Conservation (phyloP, 2,797 vertebrate genomes). For the Bovichtus variegatus region DNA sequence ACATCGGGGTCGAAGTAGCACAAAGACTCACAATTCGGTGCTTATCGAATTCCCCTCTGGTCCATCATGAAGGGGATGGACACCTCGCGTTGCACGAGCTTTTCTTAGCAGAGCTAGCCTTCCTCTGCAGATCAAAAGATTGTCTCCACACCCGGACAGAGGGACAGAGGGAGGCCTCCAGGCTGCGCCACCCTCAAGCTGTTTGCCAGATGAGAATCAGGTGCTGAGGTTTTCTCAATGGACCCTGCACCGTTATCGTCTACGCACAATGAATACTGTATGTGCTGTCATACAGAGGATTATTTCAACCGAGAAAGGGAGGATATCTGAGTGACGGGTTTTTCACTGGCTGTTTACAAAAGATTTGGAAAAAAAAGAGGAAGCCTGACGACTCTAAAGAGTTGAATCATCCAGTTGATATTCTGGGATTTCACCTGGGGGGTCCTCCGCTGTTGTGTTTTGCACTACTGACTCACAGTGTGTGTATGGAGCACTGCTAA, state of each 20-base stretch:
- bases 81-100: conserved; percentile 62
- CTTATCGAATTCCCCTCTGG: conserved; percentile 71
- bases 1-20: conserved; percentile 58
- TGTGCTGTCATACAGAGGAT: conserved; percentile 61
- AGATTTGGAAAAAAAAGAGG: conserved; percentile 42
- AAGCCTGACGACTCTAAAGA: conserved; percentile 73
- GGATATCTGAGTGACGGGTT: conserved; percentile 54
- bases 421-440: conserved; percentile 85
- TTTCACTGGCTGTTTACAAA: conserved; percentile 67
- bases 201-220: conserved; percentile 63
- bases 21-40: conserved; percentile 65
- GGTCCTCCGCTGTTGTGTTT: conserved; percentile 77
- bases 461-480: conserved; percentile 82
- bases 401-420: conserved; percentile 80
- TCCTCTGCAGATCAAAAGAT: conserved; percentile 74
- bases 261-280: conserved; percentile 48
- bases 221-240: conserved; percentile 60
- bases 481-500: conserved; percentile 81
- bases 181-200: conserved; percentile 77
- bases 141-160: conserved; percentile 65
- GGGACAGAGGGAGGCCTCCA: conserved; percentile 67
- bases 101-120: conserved; percentile 70
- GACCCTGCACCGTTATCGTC: conserved; percentile 45
- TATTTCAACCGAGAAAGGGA: conserved; percentile 60
- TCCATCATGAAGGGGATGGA: conserved; percentile 66